Base-by-base conservation (phyloP, 2,888 invertebrate genomes). In the Callyntrura sp. region DNA sequence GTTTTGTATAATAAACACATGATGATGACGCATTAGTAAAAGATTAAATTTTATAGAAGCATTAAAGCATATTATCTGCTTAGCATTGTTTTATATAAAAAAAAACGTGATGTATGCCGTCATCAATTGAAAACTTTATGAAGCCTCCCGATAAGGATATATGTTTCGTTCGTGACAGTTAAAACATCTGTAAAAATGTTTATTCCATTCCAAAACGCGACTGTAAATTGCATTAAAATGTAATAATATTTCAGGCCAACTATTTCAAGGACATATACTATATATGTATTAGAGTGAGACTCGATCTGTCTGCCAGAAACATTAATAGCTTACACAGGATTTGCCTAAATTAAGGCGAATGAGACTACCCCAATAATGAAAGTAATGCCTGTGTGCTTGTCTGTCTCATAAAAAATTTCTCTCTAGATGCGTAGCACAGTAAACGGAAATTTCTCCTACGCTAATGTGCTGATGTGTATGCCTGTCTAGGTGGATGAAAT, bases 321-420 rank as follows among this genome's bases (percentile, higher is more conserved):
- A n/a, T n/a, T n/a, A n/a, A n/a, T n/a, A n/a, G n/a, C n/a, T n/a
- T n/a, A n/a, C n/a, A n/a, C n/a, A n/a, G n/a, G n/a, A n/a, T n/a
- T n/a, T n/a, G n/a, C n/a, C n/a, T n/a, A n/a, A n/a, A 43, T 76
- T 76, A 76, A 51, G 28, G 57, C 14, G 20, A 81, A 60, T 60
- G 11, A 62, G 81, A 81, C 81, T 81, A 81, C 81, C 81, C 12
- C 81, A 81, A 81, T 43, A 43, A 57, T 57, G 17, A 35, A 81
- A 60, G 43, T 35, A 60, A 81, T 60, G 81, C n/a, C 60, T 57
- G 9, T 35, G 57, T 25, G 0, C 57, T 1, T 43, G 43, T 43
- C n/a, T 17, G 60, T 20, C 4, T 60, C 20, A 5, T 17, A n/a
- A n/a, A n/a, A n/a, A n/a, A n/a, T n/a, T n/a, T n/a, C n/a, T n/a